Evolutionary conservation across 2,797 vertebrate genomes (phyloP), one percentile per base, ranked within the genome.

Genomic region (Odontamblyopus rebecca): DNA sequence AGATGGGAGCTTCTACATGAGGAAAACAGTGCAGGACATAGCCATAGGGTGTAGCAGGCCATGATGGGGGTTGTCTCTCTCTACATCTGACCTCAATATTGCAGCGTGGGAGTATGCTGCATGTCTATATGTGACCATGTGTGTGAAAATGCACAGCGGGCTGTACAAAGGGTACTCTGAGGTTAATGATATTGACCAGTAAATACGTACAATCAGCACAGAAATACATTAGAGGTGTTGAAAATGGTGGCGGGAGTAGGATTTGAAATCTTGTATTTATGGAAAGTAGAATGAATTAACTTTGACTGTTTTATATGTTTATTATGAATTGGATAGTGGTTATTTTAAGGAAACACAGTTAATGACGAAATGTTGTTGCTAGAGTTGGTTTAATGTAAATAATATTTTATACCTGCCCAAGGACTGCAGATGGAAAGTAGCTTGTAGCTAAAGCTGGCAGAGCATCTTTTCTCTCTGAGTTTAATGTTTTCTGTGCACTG

Each of bases 1-100:
- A 92, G 88, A 93, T 91, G 89, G 88, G 76, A 59, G 60, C 86
- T 89, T 91, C 88, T 89, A 86, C 86, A 89, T 86, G 88, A 89
- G 81, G 78, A 83, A 83, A 86, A 72, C 85, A 78, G 85, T 84
- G 85, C 79, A 78, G 74, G 83, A 80, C 78, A 63, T 86, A 86
- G 89, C 90, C 87, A 73, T 73, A 88, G 90, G 90, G 85, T 76
- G 79, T 75, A 27, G 77, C 76, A 73, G 12, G 77, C 75, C 67
- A 77, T 83, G 74, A 85, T 72, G 84, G 84, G 71, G 86, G 75
- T 82, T 79, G 77, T 77, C 79, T 85, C 64, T 81, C 82, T 56
- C 44, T 82, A 79, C 48, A 70, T 80, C 78, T 92, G 91, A 92
- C 91, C 92, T 93, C 85, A 77, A 91, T 93, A 91, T 82, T 66